These are phyloP conservation scores for Chymomyza caudatula DNA, from an alignment of 2,888 invertebrate species.

Conservation along the genomic window DNA sequence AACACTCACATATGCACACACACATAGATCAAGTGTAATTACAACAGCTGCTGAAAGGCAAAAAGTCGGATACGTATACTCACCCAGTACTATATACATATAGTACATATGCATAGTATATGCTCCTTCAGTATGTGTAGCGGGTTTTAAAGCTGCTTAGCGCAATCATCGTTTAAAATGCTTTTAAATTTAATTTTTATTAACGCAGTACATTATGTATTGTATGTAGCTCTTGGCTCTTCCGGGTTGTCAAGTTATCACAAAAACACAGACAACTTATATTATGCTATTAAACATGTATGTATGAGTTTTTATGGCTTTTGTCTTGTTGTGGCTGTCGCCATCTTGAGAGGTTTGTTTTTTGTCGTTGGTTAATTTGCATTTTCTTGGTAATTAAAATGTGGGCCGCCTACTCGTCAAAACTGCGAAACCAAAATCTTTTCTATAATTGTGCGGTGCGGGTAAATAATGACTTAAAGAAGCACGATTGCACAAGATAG, in stretches of 20 bases:
- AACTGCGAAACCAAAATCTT: constrained; percentile 51
- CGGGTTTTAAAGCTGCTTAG: constrained; percentile 53
- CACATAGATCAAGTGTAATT: constrained; percentile 33
- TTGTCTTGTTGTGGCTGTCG: constrained; percentile 22
- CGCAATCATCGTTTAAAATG: constrained; percentile 39
- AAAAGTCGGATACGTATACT: neutral
- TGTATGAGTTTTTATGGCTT: constrained; percentile 39
- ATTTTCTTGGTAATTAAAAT: constrained; percentile 71
- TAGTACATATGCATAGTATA: neutral
- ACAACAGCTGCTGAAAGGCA: constrained; percentile 29
- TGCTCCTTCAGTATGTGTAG: neutral
- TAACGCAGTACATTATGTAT: constrained; percentile 33
- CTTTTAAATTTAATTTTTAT: constrained; percentile 55
- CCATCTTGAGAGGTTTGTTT: constrained; percentile 38
- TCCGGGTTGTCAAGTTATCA: constrained; percentile 46
- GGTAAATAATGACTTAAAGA: constrained; percentile 48
- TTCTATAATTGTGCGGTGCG: constrained; percentile 68
- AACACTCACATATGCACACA: neutral
- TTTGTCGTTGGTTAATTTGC: constrained; percentile 67
- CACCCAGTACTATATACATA: neutral
- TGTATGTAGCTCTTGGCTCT: constrained; percentile 28
- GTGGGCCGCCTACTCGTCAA: constrained; percentile 35
- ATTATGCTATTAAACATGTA: no score
- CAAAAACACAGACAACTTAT: constrained; percentile 39
- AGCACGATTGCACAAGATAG: neutral